Conservation (phyloP, 2,797 vertebrate genomes). For the Mus minutoides region DNA sequence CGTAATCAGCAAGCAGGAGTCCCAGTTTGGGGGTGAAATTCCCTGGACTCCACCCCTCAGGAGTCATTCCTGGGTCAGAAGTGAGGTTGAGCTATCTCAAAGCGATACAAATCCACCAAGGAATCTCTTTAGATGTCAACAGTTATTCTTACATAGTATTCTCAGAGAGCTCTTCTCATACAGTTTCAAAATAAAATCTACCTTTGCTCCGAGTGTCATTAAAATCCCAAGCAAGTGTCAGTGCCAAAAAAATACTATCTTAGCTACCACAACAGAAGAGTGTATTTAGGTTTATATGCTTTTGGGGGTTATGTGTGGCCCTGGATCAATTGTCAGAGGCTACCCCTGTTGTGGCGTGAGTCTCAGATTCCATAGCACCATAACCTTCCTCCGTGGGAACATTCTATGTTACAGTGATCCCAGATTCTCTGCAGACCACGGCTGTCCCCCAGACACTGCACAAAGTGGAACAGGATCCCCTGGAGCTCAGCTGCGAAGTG, state of each 20-base stretch:
- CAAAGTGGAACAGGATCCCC: conserved; percentile 94
- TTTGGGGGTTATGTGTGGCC: background rate
- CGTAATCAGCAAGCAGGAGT: background rate
- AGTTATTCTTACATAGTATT: background rate
- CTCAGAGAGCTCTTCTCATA: conserved; percentile 1
- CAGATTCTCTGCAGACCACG: conserved; percentile 90
- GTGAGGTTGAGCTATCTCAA: background rate
- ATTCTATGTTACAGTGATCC: conserved; percentile 91
- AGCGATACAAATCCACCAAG: background rate
- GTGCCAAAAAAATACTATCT: background rate
- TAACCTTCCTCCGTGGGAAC: rapidly evolving
- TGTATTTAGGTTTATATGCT: background rate
- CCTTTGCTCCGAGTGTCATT: background rate
- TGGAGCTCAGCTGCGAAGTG: conserved; percentile 95
- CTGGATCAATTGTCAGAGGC: background rate
- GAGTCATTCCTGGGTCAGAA: background rate
- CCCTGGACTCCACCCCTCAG: background rate
- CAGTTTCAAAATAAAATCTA: background rate
- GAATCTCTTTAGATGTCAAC: conserved; percentile 8
- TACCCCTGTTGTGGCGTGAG: background rate
- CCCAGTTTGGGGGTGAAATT: background rate
- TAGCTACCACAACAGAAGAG: background rate
- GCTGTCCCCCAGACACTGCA: conserved; percentile 93
- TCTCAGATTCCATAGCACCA: background rate
- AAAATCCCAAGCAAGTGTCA: background rate